A percentile compares a stretch with the other conserved stretches of the same genome.
Conservation (phyloP, 2,113 vertebrate species). For the Mixornis gularis region DNA sequence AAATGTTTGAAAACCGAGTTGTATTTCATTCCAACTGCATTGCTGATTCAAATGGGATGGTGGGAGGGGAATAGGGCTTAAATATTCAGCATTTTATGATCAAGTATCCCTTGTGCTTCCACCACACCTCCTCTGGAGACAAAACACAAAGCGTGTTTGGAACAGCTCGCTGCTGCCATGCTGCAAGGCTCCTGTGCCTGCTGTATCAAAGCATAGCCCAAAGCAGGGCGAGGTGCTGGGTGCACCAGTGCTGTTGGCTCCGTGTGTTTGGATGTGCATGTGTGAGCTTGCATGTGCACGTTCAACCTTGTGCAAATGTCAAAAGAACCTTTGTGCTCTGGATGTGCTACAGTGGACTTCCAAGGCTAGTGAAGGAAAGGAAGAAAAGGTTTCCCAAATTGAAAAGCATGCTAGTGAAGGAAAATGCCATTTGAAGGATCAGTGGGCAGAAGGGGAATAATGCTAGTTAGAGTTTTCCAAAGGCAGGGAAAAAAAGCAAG, state of each 20-base stretch:
- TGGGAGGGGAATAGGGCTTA: not conserved
- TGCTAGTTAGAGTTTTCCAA: not conserved
- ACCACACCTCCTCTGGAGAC: constrained; percentile 33
- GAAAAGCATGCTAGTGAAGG: not conserved
- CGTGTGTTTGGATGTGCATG: rapidly evolving
- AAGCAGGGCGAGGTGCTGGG: not conserved
- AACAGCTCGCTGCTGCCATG: not conserved
- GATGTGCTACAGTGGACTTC: not conserved
- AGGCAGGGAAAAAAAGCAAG: not conserved
- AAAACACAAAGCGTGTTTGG: not conserved
- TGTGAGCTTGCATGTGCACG: not conserved
- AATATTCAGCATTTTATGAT: constrained; percentile 52
- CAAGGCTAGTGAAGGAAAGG: not conserved
- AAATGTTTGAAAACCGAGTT: constrained; percentile 64
- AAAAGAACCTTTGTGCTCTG: not conserved
- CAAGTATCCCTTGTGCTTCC: not conserved
- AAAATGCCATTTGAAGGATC: not conserved
- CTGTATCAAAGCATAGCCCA: not conserved
- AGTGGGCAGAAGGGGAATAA: not conserved
- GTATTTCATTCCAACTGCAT: constrained; percentile 43
- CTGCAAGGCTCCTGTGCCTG: not conserved
- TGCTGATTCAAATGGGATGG: constrained; percentile 35
- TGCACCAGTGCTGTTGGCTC: not conserved
- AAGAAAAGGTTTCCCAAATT: not conserved
- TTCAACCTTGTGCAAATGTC: not conserved